phyloP scores from a whole-genome alignment of 1,140 invertebrate species.

The Ceratosolen fusciceps region DNA sequence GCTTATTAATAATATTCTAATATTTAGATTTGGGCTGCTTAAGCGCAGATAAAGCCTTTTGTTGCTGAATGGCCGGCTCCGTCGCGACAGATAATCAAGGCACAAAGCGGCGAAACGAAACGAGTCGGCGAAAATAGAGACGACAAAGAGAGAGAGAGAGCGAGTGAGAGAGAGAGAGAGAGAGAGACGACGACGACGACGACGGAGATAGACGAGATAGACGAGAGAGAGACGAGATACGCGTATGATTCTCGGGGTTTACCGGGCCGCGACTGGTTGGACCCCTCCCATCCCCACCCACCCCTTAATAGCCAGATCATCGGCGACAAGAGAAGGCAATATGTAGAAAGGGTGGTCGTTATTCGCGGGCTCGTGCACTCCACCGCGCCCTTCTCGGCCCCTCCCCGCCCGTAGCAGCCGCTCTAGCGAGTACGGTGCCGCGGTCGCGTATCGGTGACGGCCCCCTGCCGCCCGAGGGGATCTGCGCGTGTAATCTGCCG shows the following conservation, averaged over 20 bases:
- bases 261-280: slow-evolving; percentile 45
- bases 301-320: slow-evolving; percentile 68
- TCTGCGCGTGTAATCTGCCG: no score
- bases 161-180: slow-evolving; percentile 31
- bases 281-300: slow-evolving; percentile 54
- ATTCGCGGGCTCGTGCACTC: slow-evolving; percentile 56
- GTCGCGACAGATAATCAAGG: slow-evolving; percentile 36
- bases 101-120: slow-evolving; percentile 39
- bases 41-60: slow-evolving; percentile 23
- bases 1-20: slow-evolving; percentile 43
- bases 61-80: slow-evolving; percentile 2
- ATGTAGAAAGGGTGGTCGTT: slow-evolving; percentile 71
- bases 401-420: neutral
- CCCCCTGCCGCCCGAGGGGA: no score
- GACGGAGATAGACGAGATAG: slow-evolving; percentile 35
- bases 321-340: slow-evolving; percentile 68
- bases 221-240: neutral
- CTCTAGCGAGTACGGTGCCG: no score
- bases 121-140: slow-evolving; percentile 2
- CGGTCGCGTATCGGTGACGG: no score
- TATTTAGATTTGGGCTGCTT: slow-evolving; percentile 32
- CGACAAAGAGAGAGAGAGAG: neutral
- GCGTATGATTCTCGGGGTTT: neutral
- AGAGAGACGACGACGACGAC: slow-evolving; percentile 35
- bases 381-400: no score